Conservation (phyloP, 2,797 vertebrate species). For the Acipenser transmontanus region DNA sequence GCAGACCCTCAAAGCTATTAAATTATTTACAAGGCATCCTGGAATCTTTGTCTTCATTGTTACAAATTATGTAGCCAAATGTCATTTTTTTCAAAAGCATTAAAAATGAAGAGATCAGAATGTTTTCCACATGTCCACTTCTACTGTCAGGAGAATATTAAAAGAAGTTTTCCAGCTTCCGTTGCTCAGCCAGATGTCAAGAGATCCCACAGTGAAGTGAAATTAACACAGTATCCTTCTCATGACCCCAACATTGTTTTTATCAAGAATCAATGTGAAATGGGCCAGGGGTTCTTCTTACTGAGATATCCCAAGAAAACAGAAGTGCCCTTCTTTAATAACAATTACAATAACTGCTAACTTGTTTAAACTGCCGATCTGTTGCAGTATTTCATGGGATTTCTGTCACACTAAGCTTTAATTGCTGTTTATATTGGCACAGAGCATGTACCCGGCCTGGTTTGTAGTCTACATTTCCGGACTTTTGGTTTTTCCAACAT, state of each 20-base stretch:
- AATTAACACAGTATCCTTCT: conserved; percentile 74
- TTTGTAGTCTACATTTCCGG: conserved; percentile 76
- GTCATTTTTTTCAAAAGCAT: conserved; percentile 64
- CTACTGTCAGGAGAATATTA: conserved; percentile 85
- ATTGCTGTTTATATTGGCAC: conserved; percentile 89
- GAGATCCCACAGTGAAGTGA: conserved; percentile 69
- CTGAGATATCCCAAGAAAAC: conserved; percentile 42
- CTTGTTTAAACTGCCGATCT: conserved; percentile 64
- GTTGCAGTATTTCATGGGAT: conserved; percentile 73
- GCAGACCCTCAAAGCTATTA: conserved; percentile 31
- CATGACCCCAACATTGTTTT: conserved; percentile 65
- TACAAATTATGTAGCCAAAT: conserved; percentile 61
- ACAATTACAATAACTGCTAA: conserved; percentile 80
- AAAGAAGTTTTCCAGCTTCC: conserved; percentile 85
- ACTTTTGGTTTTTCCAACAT: conserved; percentile 69
- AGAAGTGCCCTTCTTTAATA: conserved; percentile 50
- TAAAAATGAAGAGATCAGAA: conserved; percentile 77
- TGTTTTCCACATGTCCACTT: conserved; percentile 88
- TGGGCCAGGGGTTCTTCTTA: too few species aligned
- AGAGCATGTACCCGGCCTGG: conserved; percentile 58
- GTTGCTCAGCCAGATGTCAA: conserved; percentile 82
- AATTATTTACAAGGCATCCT: conserved; percentile 55
- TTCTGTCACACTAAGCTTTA: conserved; percentile 71
- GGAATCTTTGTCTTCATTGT: conserved; percentile 62
- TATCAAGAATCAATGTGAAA: conserved; percentile 36